phyloP scores from a whole-genome alignment of 2,113 vertebrate species.

The Tapirus terrestris region DNA sequence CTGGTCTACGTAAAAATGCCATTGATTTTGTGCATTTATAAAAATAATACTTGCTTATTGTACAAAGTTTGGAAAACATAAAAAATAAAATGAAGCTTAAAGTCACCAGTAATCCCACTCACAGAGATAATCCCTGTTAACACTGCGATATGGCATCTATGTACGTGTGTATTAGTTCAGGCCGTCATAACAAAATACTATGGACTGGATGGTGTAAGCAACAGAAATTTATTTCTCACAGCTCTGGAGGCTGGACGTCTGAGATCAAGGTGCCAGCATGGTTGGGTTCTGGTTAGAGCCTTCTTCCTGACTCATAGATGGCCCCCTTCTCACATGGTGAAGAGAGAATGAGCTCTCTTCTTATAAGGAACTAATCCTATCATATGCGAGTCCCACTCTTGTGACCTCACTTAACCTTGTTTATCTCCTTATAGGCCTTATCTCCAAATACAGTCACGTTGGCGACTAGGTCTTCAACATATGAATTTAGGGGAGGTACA shows the following conservation, averaged over 20 bases:
- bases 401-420: background rate
- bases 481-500: background rate
- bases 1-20: background rate
- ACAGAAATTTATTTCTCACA: background rate
- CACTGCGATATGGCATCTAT: fast-evolving
- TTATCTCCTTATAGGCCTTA: background rate
- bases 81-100: background rate
- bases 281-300: background rate
- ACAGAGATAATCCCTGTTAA: background rate
- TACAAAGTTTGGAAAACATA: background rate
- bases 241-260: background rate
- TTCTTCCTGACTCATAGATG: background rate
- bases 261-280: background rate
- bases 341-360: background rate
- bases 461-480: background rate
- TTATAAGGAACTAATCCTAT: background rate
- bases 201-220: background rate
- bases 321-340: too few relatives aligned
- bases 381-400: background rate
- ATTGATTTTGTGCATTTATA: background rate
- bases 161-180: background rate
- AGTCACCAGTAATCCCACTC: background rate
- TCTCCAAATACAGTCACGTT: background rate
- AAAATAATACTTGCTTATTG: background rate
- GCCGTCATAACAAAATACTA: background rate